Evolutionary conservation across 1,140 invertebrate genomes (phyloP).

Genomic region (Formica selysi): DNA sequence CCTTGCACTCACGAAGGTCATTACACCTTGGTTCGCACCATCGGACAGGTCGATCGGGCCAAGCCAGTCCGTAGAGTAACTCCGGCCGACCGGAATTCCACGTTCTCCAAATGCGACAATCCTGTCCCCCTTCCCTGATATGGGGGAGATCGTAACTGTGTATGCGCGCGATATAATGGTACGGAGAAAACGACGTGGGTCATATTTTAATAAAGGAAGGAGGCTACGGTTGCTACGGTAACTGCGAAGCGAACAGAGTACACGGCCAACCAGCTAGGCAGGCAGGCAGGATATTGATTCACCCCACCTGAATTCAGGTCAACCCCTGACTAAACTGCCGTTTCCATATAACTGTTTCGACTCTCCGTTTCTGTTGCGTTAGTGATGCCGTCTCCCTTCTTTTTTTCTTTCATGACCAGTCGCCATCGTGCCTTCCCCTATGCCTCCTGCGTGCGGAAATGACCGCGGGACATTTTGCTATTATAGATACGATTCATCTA

Average conservation of each 20-base stretch:
- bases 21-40: neutral
- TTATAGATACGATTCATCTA: constrained; percentile 63
- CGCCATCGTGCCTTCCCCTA: constrained; percentile 40
- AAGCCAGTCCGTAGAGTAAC: neutral
- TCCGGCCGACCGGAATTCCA: neutral
- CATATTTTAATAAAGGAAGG: constrained; percentile 85
- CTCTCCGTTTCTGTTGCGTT: constrained; percentile 61
- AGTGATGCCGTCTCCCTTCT: constrained; percentile 18
- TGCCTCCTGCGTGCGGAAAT: neutral
- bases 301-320: constrained; percentile 87
- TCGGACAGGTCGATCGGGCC: constrained; percentile 23
- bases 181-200: constrained; percentile 74
- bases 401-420: constrained; percentile 47
- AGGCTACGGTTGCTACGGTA: constrained; percentile 84
- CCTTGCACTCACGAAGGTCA: constrained; percentile 50
- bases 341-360: constrained; percentile 72
- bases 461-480: constrained; percentile 29
- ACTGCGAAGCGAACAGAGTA: constrained; percentile 84
- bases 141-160: neutral
- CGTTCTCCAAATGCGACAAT: neutral
- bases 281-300: constrained; percentile 84
- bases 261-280: constrained; percentile 34
- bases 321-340: constrained; percentile 85
- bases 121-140: neutral
- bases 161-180: neutral